Percentiles rank a stretch among this genome's conserved stretches.
Evolutionary conservation across 2,113 vertebrate species (phyloP).

Genomic region (Cottus gobio): DNA sequence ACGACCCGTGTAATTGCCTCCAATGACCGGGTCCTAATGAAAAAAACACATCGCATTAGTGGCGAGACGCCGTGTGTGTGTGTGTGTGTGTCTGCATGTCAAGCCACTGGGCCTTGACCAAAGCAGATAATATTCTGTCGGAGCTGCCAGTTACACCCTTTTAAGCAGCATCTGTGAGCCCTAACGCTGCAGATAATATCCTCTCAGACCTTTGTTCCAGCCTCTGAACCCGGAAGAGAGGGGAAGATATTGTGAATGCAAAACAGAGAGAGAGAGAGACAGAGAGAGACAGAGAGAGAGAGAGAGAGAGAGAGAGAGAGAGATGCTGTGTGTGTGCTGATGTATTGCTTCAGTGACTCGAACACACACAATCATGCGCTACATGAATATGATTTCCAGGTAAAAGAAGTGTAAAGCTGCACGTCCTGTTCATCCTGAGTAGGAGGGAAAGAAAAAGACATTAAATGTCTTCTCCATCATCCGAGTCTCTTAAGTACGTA

Average conservation of each 20-base stretch:
- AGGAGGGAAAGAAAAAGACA: neutral
- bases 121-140: slow-evolving; percentile 47
- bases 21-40: slow-evolving; percentile 45
- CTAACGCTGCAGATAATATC: slow-evolving; percentile 49
- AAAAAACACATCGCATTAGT: slow-evolving; percentile 47
- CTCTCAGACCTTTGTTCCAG: slow-evolving; percentile 23
- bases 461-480: too few relatives aligned
- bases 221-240: slow-evolving; percentile 26
- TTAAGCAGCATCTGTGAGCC: slow-evolving; percentile 16
- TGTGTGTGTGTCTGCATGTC: slow-evolving; percentile 25
- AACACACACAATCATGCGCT: neutral
- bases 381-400: neutral
- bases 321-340: neutral
- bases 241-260: neutral
- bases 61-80: neutral
- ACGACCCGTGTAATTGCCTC: slow-evolving; percentile 67
- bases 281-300: too few relatives aligned
- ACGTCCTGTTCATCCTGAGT: neutral
- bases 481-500: too few relatives aligned
- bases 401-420: too few relatives aligned
- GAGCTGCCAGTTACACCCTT: slow-evolving; percentile 31
- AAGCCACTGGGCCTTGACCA: slow-evolving; percentile 34
- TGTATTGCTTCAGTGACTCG: neutral
- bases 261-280: neutral
- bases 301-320: neutral